phyloP scores from a whole-genome alignment of 2,113 vertebrate species.

The Sturnira hondurensis region DNA sequence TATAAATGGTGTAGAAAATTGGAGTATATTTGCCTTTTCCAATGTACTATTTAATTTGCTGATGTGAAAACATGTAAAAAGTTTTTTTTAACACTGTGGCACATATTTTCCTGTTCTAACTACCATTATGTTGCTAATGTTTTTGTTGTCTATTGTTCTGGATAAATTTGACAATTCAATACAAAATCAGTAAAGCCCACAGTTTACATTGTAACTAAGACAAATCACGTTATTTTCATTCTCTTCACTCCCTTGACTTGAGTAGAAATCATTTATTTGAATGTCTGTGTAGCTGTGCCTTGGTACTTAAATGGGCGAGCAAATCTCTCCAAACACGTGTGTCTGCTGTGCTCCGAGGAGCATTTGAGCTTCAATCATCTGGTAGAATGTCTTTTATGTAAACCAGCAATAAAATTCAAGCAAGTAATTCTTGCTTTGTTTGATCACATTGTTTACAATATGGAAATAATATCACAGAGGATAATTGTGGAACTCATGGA shows the following conservation, averaged over 20 bases:
- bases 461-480: background rate
- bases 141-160: constrained; percentile 29
- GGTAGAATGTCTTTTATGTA: background rate
- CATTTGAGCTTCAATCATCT: background rate
- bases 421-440: background rate
- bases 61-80: background rate
- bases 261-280: background rate
- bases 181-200: background rate
- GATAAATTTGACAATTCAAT: background rate
- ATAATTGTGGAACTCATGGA: background rate
- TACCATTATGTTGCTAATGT: background rate
- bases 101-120: background rate
- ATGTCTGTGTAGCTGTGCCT: background rate
- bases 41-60: constrained; percentile 19
- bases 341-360: background rate
- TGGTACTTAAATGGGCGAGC: background rate
- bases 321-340: background rate
- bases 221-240: background rate
- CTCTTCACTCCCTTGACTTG: background rate
- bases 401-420: background rate
- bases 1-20: background rate
- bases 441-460: background rate
- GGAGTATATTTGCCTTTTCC: background rate
- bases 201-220: background rate
- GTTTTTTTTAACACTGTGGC: background rate